Conservation (phyloP, 2,888 invertebrate genomes). For the Miltochrista miniata region DNA sequence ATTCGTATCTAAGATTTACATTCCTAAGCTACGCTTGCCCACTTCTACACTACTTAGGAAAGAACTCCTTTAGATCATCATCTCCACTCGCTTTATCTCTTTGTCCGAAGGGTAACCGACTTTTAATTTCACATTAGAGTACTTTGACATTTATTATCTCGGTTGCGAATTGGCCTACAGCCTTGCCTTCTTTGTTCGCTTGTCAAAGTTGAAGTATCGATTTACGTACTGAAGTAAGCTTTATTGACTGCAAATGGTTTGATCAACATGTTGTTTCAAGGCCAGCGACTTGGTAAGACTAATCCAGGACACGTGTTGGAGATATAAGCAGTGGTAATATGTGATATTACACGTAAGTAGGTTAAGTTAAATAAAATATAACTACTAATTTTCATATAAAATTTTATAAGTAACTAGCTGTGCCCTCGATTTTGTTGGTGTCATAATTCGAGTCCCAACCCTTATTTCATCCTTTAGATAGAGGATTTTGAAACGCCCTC, state of each 20-base stretch:
- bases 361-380: too few species aligned
- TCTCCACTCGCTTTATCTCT: constrained; percentile 4
- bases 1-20: background rate
- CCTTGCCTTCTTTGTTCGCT: constrained; percentile 36
- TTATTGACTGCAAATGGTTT: constrained; percentile 43
- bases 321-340: too few species aligned
- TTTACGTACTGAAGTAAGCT: constrained; percentile 25
- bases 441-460: too few species aligned
- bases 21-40: background rate
- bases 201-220: constrained; percentile 41
- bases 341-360: too few species aligned
- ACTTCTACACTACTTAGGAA: background rate
- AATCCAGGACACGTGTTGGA: constrained; percentile 20
- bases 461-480: too few species aligned
- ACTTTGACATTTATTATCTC: constrained; percentile 32
- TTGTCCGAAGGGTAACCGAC: constrained; percentile 6
- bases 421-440: too few species aligned
- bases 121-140: constrained; percentile 20
- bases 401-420: too few species aligned
- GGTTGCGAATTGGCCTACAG: constrained; percentile 28
- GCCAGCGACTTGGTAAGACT: constrained; percentile 68
- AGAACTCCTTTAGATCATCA: background rate
- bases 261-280: constrained; percentile 49
- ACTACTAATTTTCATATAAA: too few species aligned
- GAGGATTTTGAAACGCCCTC: too few species aligned